Evolutionary conservation across 2,113 vertebrate genomes (phyloP).

Genomic region (Cyrtonyx montezumae): DNA sequence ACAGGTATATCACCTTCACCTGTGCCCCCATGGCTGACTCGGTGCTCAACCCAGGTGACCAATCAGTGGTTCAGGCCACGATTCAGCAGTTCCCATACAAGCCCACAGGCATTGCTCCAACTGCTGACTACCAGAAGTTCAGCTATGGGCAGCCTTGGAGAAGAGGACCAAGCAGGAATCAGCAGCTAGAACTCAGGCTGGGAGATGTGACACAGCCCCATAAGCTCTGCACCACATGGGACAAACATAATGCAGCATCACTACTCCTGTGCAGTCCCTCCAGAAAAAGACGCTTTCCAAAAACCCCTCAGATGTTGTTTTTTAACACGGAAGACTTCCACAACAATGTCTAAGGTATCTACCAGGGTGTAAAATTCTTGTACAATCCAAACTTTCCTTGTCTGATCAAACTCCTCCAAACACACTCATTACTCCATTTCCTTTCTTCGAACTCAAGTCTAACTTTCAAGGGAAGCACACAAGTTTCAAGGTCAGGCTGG

Average conservation of each 20-base stretch:
- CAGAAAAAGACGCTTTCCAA: neutral
- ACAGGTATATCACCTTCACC: no score
- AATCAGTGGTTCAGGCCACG: no score
- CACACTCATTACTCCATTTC: neutral
- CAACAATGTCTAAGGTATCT: neutral
- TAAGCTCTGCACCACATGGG: neutral
- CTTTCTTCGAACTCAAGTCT: neutral
- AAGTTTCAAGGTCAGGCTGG: no score
- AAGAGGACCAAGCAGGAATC: neutral
- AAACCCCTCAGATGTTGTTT: neutral
- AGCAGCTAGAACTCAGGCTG: neutral
- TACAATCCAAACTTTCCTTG: neutral
- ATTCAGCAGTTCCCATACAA: no score
- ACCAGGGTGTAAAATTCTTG: neutral
- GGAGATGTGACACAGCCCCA: accelerated
- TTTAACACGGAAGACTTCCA: neutral
- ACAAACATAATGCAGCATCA: neutral
- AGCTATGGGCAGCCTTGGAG: neutral
- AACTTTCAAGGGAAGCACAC: neutral
- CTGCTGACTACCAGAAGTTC: neutral
- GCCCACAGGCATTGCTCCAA: neutral
- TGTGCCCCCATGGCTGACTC: no score
- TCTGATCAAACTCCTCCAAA: neutral
- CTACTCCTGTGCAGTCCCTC: neutral
- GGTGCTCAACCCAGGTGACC: no score